Percentiles rank a stretch among this genome's conserved stretches.
Evolutionary conservation across 2,888 invertebrate genomes (phyloP).

Genomic region (Doris montereyensis): DNA sequence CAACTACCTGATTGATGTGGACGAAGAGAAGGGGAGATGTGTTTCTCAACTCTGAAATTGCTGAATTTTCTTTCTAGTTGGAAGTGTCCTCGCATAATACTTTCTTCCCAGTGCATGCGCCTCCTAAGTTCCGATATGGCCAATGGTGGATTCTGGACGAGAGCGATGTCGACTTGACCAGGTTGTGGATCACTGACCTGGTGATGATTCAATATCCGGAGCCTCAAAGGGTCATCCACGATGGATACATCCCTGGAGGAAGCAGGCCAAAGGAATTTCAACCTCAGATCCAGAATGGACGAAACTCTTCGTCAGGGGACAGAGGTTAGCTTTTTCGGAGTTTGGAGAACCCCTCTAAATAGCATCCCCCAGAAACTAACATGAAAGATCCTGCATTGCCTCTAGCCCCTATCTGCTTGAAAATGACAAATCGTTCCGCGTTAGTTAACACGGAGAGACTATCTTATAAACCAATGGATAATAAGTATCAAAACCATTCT

Average conservation of each 20-base stretch:
- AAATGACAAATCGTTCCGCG: too few species aligned
- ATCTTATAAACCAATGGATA: background rate
- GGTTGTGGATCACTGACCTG: conserved; percentile 31
- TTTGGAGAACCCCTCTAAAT: too few species aligned
- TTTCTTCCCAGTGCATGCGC: conserved; percentile 48
- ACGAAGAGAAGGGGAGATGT: conserved; percentile 54
- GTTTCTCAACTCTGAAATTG: conserved; percentile 46
- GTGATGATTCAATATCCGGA: conserved; percentile 14
- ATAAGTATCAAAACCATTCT: background rate
- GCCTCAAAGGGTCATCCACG: background rate
- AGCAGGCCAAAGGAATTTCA: too few species aligned
- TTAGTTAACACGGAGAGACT: too few species aligned
- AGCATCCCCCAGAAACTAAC: too few species aligned
- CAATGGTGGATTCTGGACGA: conserved; percentile 44
- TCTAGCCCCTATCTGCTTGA: too few species aligned
- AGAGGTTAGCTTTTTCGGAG: too few species aligned
- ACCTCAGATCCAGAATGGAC: too few species aligned
- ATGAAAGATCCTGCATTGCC: too few species aligned
- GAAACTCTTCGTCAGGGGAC: too few species aligned
- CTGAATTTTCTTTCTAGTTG: conserved; percentile 48
- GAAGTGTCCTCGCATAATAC: conserved; percentile 46
- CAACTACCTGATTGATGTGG: conserved; percentile 49
- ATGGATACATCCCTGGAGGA: too few species aligned
- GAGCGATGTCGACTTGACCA: conserved; percentile 28
- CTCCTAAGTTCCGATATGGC: conserved; percentile 45